Evolutionary conservation across 2,797 vertebrate species (phyloP), one percentile per base, ranked within the genome.

Genomic region (Helarctos malayanus): DNA sequence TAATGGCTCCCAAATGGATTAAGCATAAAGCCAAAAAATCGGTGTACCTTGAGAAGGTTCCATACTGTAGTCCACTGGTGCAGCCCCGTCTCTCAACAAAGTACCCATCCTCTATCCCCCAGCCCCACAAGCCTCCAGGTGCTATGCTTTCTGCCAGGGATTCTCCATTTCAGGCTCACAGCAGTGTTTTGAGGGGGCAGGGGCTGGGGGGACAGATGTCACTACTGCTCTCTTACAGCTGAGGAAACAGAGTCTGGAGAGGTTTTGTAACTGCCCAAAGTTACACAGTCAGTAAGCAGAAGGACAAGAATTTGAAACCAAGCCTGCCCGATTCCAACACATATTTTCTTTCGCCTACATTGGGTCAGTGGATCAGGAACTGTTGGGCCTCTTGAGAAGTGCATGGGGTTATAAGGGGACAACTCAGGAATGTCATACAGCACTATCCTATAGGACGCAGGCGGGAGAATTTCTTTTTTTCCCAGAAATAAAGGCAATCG

Each of bases 151-250:
- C 86, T 16, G 35, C 65, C 75, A 47, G 3, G 15, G 12, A 56
- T 5, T n/a, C 59, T 56, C 54, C 29, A 89, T 7, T 8, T 29
- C 76, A 63, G 0, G 10, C 18, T 35, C 88, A 32, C 10, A 45
- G 83, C 4, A 18, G 52, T 10, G n/a, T 21, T 57, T 32, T 32
- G 27, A 65, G 27, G 35, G 21, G 11, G 21, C 3, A 1, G 7
- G 15, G 0, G 11, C 4, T 2, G 29, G 6, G 18, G 16, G 9
- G 19, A 13, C 0, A 1, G 14, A 49, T 1, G 0, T 23, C 7
- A 7, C 21, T 14, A 69, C 4, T 0, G 13, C 38, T 57, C 19
- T 6, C 56, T 57, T 7, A n/a, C 9, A 61, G 41, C 5, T 10
- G 3, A 68, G 63, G 56, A 80, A 89, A 49, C 13, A 6, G 15